Percentiles rank a stretch among this genome's conserved stretches.
These are phyloP conservation scores for Pempheris klunzingeri DNA, from an alignment of 2,797 vertebrate genomes.

Conservation along the genomic window DNA sequence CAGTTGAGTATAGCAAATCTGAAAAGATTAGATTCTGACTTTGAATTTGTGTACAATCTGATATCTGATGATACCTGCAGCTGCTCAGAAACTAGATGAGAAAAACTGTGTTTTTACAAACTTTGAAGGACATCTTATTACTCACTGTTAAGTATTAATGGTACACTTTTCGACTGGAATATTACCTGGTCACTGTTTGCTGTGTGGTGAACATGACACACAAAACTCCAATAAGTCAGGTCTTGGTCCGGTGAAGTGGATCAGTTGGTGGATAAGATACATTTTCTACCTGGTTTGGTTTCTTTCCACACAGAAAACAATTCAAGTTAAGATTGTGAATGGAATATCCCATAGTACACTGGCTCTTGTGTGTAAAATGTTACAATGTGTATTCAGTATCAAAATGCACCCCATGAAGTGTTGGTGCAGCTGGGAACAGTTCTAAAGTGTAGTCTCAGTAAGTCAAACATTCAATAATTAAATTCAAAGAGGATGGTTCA, in stretches of 20 bases:
- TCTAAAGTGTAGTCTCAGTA: not conserved
- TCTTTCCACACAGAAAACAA: not conserved
- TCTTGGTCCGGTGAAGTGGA: not conserved
- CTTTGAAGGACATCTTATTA: not conserved
- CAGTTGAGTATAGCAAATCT: conserved; percentile 1
- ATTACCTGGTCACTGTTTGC: not conserved
- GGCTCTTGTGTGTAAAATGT: not conserved
- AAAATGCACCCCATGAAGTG: not conserved
- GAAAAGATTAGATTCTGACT: not conserved
- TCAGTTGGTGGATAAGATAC: not conserved
- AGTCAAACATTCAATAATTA: not conserved
- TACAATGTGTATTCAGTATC: not conserved
- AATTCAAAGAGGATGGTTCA: too few relatives aligned
- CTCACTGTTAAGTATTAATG: too few relatives aligned
- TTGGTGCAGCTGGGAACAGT: not conserved
- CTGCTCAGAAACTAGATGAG: not conserved
- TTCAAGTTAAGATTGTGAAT: not conserved
- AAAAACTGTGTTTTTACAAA: not conserved
- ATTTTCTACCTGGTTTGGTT: not conserved
- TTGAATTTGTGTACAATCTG: not conserved
- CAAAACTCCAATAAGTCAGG: not conserved
- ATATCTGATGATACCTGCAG: conserved; percentile 2
- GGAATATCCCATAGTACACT: not conserved
- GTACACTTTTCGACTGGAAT: too few relatives aligned
- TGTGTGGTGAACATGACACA: not conserved